Conservation (phyloP, 2,113 vertebrate species). For the Festucalex cinctus region DNA sequence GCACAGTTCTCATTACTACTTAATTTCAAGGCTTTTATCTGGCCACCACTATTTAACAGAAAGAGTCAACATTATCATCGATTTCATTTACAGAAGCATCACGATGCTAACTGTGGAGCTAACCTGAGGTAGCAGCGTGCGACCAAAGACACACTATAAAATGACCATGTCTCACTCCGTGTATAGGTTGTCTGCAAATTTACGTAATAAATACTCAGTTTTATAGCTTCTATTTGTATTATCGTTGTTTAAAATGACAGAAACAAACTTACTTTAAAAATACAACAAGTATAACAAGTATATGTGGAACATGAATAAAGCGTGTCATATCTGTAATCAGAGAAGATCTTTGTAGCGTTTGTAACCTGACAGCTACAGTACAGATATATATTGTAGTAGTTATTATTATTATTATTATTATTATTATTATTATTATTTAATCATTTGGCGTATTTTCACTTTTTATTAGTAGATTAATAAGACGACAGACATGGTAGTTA, state of each 20-base stretch:
- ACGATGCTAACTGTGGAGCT: conserved; percentile 8
- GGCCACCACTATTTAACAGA: background rate
- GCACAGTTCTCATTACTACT: background rate
- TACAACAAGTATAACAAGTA: background rate
- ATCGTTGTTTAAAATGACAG: background rate
- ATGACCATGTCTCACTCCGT: conserved; percentile 5
- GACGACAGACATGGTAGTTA: background rate
- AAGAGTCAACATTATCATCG: background rate
- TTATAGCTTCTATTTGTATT: background rate
- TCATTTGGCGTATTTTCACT: background rate
- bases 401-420: background rate
- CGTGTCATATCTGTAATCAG: too few species aligned
- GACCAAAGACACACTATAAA: background rate
- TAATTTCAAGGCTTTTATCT: background rate
- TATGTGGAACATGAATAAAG: background rate
- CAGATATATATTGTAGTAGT: too few species aligned
- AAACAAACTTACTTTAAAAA: background rate
- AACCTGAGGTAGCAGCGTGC: conserved; percentile 1
- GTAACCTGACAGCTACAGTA: background rate
- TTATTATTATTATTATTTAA: too few species aligned
- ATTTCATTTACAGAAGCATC: background rate
- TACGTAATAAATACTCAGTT: background rate
- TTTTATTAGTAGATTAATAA: background rate
- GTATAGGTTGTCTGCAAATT: background rate
- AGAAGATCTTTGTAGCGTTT: background rate